Evolutionary conservation across 2,888 invertebrate species (phyloP).

Genomic region (Vesta saturnalis): DNA sequence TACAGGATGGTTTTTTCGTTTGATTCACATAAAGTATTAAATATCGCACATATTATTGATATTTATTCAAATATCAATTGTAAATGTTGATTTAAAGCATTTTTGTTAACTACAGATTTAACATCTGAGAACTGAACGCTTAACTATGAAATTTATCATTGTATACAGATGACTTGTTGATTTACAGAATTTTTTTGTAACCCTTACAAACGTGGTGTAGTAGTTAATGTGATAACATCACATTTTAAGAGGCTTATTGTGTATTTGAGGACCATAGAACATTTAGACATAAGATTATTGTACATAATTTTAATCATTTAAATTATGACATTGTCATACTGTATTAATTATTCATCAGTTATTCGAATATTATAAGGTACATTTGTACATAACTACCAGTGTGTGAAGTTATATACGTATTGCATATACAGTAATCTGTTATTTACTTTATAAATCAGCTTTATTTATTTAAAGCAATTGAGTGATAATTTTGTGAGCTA

Average conservation of each 20-base stretch:
- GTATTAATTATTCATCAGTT: neutral
- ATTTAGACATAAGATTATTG: neutral
- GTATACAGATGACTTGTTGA: too few relatives aligned
- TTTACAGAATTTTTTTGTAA: too few relatives aligned
- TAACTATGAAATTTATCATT: too few relatives aligned
- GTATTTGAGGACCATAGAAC: slow-evolving; percentile 5
- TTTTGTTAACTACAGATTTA: too few relatives aligned
- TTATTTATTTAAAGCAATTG: slow-evolving; percentile 6
- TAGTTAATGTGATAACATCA: neutral
- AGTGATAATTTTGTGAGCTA: slow-evolving; percentile 5
- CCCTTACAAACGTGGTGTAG: too few relatives aligned
- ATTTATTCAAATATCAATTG: too few relatives aligned
- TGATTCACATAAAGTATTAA: too few relatives aligned
- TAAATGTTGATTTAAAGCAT: too few relatives aligned
- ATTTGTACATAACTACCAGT: slow-evolving; percentile 4
- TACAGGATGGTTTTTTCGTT: too few relatives aligned
- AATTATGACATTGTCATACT: neutral
- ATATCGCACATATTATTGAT: too few relatives aligned
- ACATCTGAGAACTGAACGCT: too few relatives aligned
- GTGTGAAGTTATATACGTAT: neutral
- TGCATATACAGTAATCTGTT: slow-evolving; percentile 5
- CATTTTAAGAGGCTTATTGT: neutral
- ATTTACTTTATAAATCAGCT: neutral
- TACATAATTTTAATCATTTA: slow-evolving; percentile 2
- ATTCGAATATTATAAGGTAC: neutral